Conservation (phyloP, 2,113 vertebrate genomes). For the Colinus virginianus region DNA sequence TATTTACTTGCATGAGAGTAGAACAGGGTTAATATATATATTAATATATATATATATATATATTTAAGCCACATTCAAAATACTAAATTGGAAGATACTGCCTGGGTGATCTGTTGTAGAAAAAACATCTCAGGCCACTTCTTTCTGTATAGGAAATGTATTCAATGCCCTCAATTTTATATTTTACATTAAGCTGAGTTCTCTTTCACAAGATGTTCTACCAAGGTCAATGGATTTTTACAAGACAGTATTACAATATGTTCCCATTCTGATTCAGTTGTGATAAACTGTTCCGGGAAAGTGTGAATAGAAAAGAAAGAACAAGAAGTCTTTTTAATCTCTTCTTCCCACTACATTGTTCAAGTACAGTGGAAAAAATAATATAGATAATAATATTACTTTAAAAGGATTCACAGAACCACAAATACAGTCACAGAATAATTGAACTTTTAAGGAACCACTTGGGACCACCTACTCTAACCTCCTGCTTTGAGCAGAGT, state of each 20-base stretch:
- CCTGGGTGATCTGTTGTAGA: background rate
- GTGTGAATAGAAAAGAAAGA: background rate
- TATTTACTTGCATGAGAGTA: background rate
- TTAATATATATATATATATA: accelerated
- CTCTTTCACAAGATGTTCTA: background rate
- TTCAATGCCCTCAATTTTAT: background rate
- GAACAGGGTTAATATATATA: accelerated
- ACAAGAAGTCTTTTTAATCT: background rate
- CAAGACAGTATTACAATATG: background rate
- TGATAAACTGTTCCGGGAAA: slow-evolving; percentile 7
- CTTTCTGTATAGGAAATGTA: background rate
- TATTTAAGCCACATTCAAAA: background rate
- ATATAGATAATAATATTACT: background rate
- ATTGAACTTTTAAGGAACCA: background rate
- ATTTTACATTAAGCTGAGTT: background rate
- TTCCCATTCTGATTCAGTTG: background rate
- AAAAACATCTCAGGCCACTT: background rate
- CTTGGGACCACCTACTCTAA: background rate
- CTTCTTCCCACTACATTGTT: background rate
- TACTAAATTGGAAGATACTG: background rate
- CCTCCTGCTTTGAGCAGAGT: background rate
- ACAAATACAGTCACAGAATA: background rate
- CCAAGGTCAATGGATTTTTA: slow-evolving; percentile 17
- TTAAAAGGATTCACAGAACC: background rate
- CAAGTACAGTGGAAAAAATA: background rate